These are phyloP conservation scores for Agrilus mali DNA, from an alignment of 2,888 invertebrate genomes.

Conservation along the genomic window DNA sequence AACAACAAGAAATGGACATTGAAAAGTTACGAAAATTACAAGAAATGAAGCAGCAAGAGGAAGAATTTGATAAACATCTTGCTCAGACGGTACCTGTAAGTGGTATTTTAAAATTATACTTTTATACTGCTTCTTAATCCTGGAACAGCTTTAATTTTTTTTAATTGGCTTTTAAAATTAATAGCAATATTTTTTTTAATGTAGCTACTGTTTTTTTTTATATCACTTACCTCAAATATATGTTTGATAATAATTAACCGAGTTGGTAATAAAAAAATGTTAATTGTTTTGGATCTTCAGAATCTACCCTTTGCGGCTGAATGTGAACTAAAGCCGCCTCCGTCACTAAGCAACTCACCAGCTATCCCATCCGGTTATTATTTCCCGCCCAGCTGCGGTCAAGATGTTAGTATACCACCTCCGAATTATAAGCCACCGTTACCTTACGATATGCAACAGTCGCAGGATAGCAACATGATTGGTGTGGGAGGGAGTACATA, in stretches of 20 bases:
- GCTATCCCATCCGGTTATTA: constrained; percentile 20
- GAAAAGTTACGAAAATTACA: constrained; percentile 55
- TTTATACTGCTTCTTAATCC: no score
- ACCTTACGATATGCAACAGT: constrained; percentile 19
- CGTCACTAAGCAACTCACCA: constrained; percentile 19
- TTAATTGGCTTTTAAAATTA: no score
- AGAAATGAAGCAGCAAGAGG: constrained; percentile 61
- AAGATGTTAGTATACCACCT: constrained; percentile 40
- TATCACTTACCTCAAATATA: not conserved
- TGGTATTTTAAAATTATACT: constrained; percentile 9
- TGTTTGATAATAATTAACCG: not conserved
- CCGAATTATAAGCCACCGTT: constrained; percentile 38
- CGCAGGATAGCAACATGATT: constrained; percentile 50
- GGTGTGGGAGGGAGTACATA: constrained; percentile 38
- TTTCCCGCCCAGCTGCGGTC: constrained; percentile 16
- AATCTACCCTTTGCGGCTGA: constrained; percentile 52
- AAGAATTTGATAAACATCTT: constrained; percentile 62
- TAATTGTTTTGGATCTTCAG: constrained; percentile 26
- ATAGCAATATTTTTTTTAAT: no score
- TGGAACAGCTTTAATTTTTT: no score
- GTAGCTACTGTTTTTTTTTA: not conserved
- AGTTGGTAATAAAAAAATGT: not conserved
- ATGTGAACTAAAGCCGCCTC: constrained; percentile 45
- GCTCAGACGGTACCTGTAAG: constrained; percentile 60
- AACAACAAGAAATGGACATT: constrained; percentile 51